These are phyloP conservation scores for Micromesistius poutassou DNA, from an alignment of 2,797 vertebrate genomes.

Conservation along the genomic window DNA sequence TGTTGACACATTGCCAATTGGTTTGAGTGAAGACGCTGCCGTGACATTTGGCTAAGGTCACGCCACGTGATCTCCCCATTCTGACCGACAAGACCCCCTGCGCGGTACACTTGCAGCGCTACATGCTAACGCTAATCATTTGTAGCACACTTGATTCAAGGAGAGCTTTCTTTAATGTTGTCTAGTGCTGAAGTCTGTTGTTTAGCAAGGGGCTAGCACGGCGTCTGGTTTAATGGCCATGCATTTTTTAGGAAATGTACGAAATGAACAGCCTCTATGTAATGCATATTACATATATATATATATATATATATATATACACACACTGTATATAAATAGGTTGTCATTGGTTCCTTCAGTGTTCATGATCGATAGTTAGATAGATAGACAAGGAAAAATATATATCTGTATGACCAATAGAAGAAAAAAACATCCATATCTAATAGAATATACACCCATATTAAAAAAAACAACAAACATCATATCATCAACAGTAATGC, in stretches of 20 bases:
- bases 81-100: not conserved
- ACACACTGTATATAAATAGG: too few species aligned
- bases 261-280: too few species aligned
- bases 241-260: not conserved
- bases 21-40: not conserved
- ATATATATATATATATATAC: too few species aligned
- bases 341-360: not conserved
- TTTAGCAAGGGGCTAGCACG: not conserved
- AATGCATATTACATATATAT: too few species aligned
- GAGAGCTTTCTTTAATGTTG: not conserved
- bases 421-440: too few species aligned
- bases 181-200: too few species aligned
- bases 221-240: not conserved
- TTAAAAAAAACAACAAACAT: too few species aligned
- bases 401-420: conserved; percentile 26
- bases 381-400: not conserved
- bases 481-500: too few species aligned
- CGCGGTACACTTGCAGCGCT: not conserved
- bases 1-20: conserved; percentile 4
- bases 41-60: conserved; percentile 2
- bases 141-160: too few species aligned
- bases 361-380: not conserved
- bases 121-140: too few species aligned
- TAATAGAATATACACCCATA: too few species aligned
- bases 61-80: not conserved